phyloP scores from a whole-genome alignment of 2,113 vertebrate species.

The Gavialis gangeticus region DNA sequence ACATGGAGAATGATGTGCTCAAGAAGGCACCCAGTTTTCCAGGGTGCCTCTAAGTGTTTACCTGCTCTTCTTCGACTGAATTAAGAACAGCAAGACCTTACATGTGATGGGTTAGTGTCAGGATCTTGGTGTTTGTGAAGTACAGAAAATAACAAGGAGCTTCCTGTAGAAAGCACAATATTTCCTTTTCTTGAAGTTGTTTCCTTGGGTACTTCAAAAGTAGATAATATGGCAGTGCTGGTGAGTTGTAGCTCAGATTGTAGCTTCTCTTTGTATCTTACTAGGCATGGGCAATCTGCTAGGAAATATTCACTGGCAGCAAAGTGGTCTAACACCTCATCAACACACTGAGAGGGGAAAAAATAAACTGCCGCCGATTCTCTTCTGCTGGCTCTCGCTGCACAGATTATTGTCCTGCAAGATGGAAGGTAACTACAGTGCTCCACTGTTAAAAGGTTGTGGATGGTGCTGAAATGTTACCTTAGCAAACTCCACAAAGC shows the following conservation, averaged over 20 bases:
- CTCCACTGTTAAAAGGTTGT: background rate
- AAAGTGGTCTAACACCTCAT: background rate
- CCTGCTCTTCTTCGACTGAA: background rate
- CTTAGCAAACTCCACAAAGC: background rate
- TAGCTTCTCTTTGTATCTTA: background rate
- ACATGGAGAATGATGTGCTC: background rate
- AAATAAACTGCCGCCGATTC: background rate
- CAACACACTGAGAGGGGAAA: background rate
- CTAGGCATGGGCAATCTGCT: background rate
- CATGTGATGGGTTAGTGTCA: too few relatives aligned
- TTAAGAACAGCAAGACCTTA: background rate
- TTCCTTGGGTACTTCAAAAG: background rate
- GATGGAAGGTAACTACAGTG: background rate
- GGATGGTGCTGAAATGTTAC: background rate
- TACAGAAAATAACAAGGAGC: background rate
- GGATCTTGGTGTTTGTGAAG: too few relatives aligned
- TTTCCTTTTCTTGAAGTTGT: background rate
- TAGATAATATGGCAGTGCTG: background rate
- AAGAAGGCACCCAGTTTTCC: too few relatives aligned
- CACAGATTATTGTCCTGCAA: background rate
- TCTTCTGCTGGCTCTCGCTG: background rate
- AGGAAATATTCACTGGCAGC: background rate
- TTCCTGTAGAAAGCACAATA: background rate
- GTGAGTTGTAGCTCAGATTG: background rate
- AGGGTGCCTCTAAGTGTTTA: background rate